A percentile compares a stretch with the other conserved stretches of the same genome.
Evolutionary conservation across 2,113 vertebrate genomes (phyloP).

Genomic region (Muscicapa adusta): DNA sequence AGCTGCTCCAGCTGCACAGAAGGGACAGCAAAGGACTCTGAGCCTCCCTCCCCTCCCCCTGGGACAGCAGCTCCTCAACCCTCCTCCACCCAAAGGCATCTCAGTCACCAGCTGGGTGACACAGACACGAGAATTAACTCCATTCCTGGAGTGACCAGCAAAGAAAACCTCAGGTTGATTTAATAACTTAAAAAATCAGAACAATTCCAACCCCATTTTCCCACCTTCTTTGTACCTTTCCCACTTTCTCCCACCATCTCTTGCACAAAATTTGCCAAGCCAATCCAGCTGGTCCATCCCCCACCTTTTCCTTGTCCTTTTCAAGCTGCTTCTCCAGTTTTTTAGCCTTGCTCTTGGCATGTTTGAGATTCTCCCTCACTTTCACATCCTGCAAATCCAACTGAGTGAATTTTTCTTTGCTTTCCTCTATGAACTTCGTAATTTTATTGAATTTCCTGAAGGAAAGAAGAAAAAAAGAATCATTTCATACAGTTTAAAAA

Average conservation of each 20-base stretch:
- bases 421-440: constrained; percentile 83
- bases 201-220: not conserved
- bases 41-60: not conserved
- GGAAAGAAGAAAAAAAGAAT: not conserved
- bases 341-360: constrained; percentile 87
- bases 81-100: not conserved
- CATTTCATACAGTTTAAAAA: not conserved
- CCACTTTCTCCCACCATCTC: not conserved
- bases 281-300: not conserved
- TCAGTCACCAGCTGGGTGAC: not conserved
- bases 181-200: not conserved
- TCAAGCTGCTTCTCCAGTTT: constrained; percentile 91
- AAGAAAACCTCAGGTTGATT: not conserved
- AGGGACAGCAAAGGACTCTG: not conserved
- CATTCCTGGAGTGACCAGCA: not conserved
- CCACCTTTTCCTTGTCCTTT: constrained; percentile 94
- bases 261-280: not conserved
- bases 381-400: constrained; percentile 94
- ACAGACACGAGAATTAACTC: too few relatives aligned
- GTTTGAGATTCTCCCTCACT: constrained; percentile 91
- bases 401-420: constrained; percentile 90
- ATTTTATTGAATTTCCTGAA: constrained; percentile 86
- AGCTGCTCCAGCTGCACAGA: constrained; percentile 84
- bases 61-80: accelerated
- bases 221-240: not conserved